phyloP scores from a whole-genome alignment of 92 coral and sea anemone genomes.

The Porites rus region DNA sequence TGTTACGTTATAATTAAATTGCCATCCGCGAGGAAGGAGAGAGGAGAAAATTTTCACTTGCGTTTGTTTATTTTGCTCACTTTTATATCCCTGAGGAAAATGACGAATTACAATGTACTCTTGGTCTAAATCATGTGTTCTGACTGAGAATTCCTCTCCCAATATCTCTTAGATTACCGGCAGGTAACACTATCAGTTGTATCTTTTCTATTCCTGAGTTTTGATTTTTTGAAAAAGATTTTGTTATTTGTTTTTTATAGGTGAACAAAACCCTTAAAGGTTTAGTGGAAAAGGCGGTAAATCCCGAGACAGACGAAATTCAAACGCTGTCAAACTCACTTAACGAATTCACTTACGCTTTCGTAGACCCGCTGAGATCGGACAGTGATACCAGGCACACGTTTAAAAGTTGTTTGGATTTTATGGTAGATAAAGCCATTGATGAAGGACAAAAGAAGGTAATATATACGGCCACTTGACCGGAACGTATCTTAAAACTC shows the following conservation, averaged over 20 bases:
- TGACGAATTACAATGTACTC: too few species aligned
- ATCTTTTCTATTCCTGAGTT: too few species aligned
- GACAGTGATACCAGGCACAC: conserved; percentile 29
- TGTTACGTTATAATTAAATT: too few species aligned
- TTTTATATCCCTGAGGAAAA: too few species aligned
- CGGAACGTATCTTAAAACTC: too few species aligned
- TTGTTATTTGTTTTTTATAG: background rate
- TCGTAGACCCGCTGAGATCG: conserved; percentile 27
- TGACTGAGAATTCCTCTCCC: too few species aligned
- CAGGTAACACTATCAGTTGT: too few species aligned
- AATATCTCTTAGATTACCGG: too few species aligned
- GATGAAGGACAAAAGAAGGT: conserved; percentile 52
- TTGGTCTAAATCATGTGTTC: too few species aligned
- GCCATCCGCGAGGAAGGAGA: too few species aligned
- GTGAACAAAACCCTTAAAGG: conserved; percentile 32
- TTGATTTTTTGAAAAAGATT: background rate
- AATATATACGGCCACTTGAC: background rate
- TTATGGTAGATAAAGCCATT: conserved; percentile 36
- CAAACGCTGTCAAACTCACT: conserved; percentile 19
- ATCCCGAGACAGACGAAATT: conserved; percentile 33
- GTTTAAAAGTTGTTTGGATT: conserved; percentile 27
- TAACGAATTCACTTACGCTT: conserved; percentile 30
- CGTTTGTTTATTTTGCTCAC: too few species aligned
- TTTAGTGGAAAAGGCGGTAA: conserved; percentile 1
- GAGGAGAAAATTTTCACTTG: too few species aligned